Evolutionary conservation across 2,888 invertebrate genomes (phyloP).

Genomic region (Plebejus anna): DNA sequence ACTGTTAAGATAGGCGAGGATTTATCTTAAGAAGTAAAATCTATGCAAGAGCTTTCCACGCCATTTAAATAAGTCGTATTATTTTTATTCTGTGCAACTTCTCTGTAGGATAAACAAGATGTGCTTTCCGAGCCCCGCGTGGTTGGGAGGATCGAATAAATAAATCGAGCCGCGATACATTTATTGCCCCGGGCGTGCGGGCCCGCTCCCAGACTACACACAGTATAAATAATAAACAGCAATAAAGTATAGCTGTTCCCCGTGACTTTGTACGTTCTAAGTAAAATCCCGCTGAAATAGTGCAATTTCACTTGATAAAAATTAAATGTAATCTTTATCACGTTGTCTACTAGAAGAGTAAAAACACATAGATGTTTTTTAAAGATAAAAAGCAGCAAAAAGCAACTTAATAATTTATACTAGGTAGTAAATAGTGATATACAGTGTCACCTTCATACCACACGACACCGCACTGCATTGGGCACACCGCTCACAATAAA

Average conservation of each 20-base stretch:
- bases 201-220: slow-evolving; percentile 17
- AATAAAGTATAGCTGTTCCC: background rate
- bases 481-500: too few relatives aligned
- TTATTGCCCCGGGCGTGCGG: slow-evolving; percentile 29
- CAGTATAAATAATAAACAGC: background rate
- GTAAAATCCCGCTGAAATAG: too few relatives aligned
- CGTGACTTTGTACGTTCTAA: background rate
- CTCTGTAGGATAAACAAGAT: slow-evolving; percentile 23
- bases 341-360: too few relatives aligned
- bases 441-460: too few relatives aligned
- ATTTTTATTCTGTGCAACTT: slow-evolving; percentile 8
- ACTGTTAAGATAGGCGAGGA: background rate
- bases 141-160: slow-evolving; percentile 27
- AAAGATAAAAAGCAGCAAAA: too few relatives aligned
- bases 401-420: too few relatives aligned
- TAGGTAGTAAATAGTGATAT: too few relatives aligned
- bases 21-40: background rate
- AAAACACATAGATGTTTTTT: too few relatives aligned
- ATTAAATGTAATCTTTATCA: too few relatives aligned
- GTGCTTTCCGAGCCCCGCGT: slow-evolving; percentile 8
- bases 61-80: slow-evolving; percentile 14
- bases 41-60: background rate
- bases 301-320: too few relatives aligned
- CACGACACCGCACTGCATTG: too few relatives aligned
- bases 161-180: slow-evolving; percentile 31